phyloP scores from a whole-genome alignment of 2,888 invertebrate species.

The Eristalis arbustorum region DNA sequence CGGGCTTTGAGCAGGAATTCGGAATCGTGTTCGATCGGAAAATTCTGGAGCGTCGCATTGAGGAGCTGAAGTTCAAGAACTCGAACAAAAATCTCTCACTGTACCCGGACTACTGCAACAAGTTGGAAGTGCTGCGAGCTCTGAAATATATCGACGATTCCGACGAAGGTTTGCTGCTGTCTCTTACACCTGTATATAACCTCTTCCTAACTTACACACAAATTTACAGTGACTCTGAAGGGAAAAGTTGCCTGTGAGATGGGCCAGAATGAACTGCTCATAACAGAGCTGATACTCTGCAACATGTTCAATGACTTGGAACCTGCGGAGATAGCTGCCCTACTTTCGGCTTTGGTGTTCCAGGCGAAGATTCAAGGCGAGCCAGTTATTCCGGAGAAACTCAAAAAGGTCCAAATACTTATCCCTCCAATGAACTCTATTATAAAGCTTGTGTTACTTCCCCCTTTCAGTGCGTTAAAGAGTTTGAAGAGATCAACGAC shows the following conservation, averaged over 20 bases:
- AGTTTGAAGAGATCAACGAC: conserved; percentile 86
- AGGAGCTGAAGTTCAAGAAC: conserved; percentile 86
- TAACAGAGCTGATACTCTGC: conserved; percentile 95
- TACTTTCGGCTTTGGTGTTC: conserved; percentile 95
- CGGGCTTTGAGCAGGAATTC: conserved; percentile 90
- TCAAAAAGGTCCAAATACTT: conserved; percentile 73
- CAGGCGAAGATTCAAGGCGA: conserved; percentile 88
- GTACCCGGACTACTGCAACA: conserved; percentile 93
- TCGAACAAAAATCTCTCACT: conserved; percentile 92
- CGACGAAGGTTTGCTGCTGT: conserved; percentile 82
- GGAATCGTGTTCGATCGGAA: conserved; percentile 87
- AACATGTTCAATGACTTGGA: conserved; percentile 92
- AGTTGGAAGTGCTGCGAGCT: conserved; percentile 87
- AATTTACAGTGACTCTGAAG: conserved; percentile 85
- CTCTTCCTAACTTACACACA: background rate
- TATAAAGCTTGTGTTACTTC: background rate
- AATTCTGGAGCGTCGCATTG: conserved; percentile 85
- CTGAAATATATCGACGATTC: conserved; percentile 88
- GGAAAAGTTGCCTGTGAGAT: conserved; percentile 93
- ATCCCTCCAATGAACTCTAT: background rate
- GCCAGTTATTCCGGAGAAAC: conserved; percentile 79
- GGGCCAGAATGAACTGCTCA: conserved; percentile 92
- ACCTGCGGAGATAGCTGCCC: conserved; percentile 95
- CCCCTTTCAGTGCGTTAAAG: conserved; percentile 84
- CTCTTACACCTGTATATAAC: background rate